Conservation (phyloP, 2,797 vertebrate genomes). For the Schizothorax lantsangensis region DNA sequence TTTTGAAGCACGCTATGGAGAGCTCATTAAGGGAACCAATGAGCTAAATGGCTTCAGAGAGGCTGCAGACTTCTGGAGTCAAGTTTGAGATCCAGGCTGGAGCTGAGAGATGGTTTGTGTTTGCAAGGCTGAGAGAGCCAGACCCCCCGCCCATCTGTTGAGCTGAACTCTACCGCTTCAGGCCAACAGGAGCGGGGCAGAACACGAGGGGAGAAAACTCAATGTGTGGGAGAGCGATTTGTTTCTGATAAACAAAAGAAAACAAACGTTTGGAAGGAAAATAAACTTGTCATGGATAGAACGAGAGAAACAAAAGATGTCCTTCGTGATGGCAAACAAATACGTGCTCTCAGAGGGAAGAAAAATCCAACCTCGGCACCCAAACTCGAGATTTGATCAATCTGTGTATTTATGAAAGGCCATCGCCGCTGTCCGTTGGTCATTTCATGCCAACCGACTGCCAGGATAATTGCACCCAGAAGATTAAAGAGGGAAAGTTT, state of each 20-base stretch:
- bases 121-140: slow-evolving; percentile 29
- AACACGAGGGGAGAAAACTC: background rate
- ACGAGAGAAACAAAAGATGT: slow-evolving; percentile 63
- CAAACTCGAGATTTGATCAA: slow-evolving; percentile 43
- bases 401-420: slow-evolving; percentile 43
- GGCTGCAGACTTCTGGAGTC: slow-evolving; percentile 21
- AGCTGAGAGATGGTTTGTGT: slow-evolving; percentile 34
- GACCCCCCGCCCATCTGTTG: slow-evolving; percentile 27
- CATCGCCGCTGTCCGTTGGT: slow-evolving; percentile 48
- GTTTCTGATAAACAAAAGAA: slow-evolving; percentile 68
- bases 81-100: slow-evolving; percentile 26
- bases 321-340: slow-evolving; percentile 52
- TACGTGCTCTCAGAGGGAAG: slow-evolving; percentile 30
- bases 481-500: slow-evolving; percentile 77
- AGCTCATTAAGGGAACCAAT: slow-evolving; percentile 14
- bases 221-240: slow-evolving; percentile 62
- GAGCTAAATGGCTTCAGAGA: slow-evolving; percentile 16
- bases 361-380: slow-evolving; percentile 45
- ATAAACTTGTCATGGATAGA: slow-evolving; percentile 60
- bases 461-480: slow-evolving; percentile 75
- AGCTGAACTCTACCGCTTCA: slow-evolving; percentile 18
- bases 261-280: slow-evolving; percentile 69
- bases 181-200: slow-evolving; percentile 26
- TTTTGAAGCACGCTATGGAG: slow-evolving; percentile 23
- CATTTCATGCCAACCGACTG: slow-evolving; percentile 76